phyloP scores from a whole-genome alignment of 2,888 invertebrate genomes.

The Ornithoptera alexandrae region DNA sequence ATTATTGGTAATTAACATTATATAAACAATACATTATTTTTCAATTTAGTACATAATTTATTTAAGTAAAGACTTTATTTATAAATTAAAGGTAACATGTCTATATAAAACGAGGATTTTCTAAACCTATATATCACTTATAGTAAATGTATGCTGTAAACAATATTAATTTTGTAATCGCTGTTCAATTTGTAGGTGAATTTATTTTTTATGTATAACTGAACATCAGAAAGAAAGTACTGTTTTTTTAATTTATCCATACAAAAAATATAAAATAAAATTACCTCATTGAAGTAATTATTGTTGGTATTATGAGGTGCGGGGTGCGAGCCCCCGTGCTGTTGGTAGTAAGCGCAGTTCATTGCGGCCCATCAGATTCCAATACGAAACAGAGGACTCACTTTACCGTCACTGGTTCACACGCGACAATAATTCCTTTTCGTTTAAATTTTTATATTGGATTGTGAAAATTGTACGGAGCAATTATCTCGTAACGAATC shows the following conservation, averaged over 20 bases:
- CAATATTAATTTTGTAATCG: no score
- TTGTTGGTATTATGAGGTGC: conserved; percentile 67
- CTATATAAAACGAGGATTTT: no score
- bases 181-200: no score
- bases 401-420: conserved; percentile 52
- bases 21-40: no score
- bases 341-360: conserved; percentile 77
- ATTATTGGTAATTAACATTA: no score
- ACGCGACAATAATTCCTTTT: conserved; percentile 50
- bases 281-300: conserved; percentile 75
- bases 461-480: conserved; percentile 62
- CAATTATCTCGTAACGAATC: conserved; percentile 78
- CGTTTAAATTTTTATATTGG: conserved; percentile 25
- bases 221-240: neutral
- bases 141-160: no score
- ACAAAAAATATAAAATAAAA: neutral
- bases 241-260: neutral
- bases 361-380: conserved; percentile 64
- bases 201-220: neutral
- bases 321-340: conserved; percentile 70
- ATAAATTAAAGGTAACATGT: no score
- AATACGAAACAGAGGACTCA: conserved; percentile 40
- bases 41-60: no score
- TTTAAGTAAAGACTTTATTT: no score
- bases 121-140: no score